These are phyloP conservation scores for Parapsyche elsis DNA, from an alignment of 1,140 invertebrate species.

Conservation along the genomic window DNA sequence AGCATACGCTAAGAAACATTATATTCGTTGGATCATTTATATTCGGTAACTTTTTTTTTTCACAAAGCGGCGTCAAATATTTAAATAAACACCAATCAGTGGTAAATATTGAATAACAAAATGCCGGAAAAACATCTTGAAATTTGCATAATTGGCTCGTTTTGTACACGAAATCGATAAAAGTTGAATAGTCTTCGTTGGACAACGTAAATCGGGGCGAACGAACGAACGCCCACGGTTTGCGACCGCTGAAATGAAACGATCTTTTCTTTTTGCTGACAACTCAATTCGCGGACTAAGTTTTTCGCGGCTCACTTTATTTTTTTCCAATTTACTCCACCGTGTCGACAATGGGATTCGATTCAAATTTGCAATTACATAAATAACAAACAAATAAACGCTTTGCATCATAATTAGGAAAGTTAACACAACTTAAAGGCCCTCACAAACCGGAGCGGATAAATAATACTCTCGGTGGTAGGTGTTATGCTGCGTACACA, in stretches of 20 bases:
- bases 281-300: slow-evolving; percentile 20
- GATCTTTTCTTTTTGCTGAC: not conserved
- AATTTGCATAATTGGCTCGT: slow-evolving; percentile 17
- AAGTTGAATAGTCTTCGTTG: not conserved
- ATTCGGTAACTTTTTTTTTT: too few relatives aligned
- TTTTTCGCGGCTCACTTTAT: not conserved
- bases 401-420: not conserved
- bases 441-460: too few relatives aligned
- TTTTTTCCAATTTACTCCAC: not conserved
- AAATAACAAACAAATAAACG: too few relatives aligned
- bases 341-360: not conserved
- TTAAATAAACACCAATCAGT: not conserved
- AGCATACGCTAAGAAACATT: too few relatives aligned
- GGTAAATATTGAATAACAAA: not conserved
- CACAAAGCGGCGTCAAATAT: not conserved
- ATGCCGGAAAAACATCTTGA: not conserved
- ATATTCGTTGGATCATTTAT: too few relatives aligned
- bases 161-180: not conserved
- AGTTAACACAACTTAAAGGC: not conserved
- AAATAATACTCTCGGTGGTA: too few relatives aligned
- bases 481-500: too few relatives aligned
- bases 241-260: not conserved
- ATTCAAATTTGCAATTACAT: too few relatives aligned
- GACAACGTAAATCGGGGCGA: not conserved
- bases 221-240: slow-evolving; percentile 8